phyloP scores from a whole-genome alignment of 2,888 invertebrate genomes.

The Buathra laborator region DNA sequence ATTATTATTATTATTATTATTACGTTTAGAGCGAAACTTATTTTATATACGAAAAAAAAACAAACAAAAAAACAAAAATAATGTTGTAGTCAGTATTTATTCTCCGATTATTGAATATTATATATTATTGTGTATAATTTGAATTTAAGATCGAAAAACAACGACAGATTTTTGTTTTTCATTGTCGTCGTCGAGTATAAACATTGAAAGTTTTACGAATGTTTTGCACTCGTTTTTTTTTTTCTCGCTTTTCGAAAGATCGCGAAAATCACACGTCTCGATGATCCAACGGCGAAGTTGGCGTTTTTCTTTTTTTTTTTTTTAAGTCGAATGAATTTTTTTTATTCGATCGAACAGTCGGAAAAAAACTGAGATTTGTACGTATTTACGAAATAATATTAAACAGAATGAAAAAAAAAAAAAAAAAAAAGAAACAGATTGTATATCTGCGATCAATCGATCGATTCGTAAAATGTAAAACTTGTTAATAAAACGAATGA shows the following conservation, averaged over 20 bases:
- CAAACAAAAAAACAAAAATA: background rate
- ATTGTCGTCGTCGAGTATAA: background rate
- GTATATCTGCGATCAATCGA: conserved; percentile 4
- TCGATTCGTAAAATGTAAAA: conserved; percentile 46
- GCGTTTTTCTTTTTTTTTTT: background rate
- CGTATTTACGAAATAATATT: conserved; percentile 6
- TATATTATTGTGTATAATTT: conserved; percentile 39
- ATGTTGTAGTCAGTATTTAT: conserved; percentile 63
- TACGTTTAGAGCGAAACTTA: conserved; percentile 64
- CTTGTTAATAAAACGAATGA: conserved; percentile 36
- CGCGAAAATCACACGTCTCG: background rate
- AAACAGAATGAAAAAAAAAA: background rate
- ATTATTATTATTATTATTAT: conserved; percentile 58
- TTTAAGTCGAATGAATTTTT: conserved; percentile 1
- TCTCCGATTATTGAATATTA: conserved; percentile 38
- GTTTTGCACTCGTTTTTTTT: background rate
- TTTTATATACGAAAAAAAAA: conserved; percentile 58
- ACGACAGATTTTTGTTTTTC: background rate
- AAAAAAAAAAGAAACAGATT: background rate
- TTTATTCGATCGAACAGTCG: background rate
- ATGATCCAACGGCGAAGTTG: background rate
- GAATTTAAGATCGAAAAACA: conserved; percentile 11
- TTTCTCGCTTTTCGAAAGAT: background rate
- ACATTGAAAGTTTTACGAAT: background rate
- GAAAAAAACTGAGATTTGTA: background rate